A percentile compares a stretch with the other conserved stretches of the same genome.
Conservation (phyloP, 2,888 invertebrate genomes). For the Microplitis manilae region DNA sequence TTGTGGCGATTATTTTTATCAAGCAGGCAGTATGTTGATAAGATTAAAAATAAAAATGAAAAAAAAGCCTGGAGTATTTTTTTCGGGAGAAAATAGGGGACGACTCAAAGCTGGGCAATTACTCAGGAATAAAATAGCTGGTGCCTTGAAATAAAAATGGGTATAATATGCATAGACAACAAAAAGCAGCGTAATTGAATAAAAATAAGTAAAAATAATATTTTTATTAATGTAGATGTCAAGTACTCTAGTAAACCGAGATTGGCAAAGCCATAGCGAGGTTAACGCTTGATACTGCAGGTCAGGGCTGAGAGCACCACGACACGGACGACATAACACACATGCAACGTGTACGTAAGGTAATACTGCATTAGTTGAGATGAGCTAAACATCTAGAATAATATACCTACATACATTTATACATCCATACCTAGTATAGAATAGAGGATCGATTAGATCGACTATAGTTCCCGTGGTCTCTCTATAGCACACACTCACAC, state of each 20-base stretch:
- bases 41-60: too few relatives aligned
- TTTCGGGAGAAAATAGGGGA: neutral
- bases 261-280: constrained; percentile 21
- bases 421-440: neutral
- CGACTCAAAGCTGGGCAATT: neutral
- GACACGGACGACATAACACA: neutral
- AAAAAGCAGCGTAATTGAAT: neutral
- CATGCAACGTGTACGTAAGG: neutral
- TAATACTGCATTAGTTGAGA: constrained; percentile 4
- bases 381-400: neutral
- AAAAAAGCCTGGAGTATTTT: neutral
- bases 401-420: neutral
- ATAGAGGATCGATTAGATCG: constrained; percentile 35
- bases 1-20: too few relatives aligned
- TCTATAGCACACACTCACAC: constrained; percentile 34
- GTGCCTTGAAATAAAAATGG: neutral
- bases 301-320: constrained; percentile 37
- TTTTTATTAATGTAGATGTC: neutral
- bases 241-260: constrained; percentile 9
- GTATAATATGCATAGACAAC: neutral
- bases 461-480: constrained; percentile 27
- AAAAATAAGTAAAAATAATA: neutral
- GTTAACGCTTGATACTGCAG: constrained; percentile 33
- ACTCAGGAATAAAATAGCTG: neutral
- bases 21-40: too few relatives aligned